Percentiles rank a stretch among this genome's conserved stretches.
Conservation (phyloP, 1,140 invertebrate species). For the Drosophila micromelanica region DNA sequence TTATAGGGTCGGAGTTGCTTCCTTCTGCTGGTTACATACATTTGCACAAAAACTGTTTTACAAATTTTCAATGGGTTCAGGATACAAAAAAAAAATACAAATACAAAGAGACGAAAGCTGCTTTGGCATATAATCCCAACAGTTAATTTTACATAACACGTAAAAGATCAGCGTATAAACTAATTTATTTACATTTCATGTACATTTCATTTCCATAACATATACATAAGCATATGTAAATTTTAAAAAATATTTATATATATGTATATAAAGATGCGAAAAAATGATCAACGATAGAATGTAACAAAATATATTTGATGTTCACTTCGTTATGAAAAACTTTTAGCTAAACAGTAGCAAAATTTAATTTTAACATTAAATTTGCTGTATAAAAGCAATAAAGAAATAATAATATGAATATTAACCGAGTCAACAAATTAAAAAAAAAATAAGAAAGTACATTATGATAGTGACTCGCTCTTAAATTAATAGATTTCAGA, state of each 20-base stretch:
- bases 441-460: background rate
- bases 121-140: background rate
- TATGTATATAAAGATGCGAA: constrained; percentile 15
- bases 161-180: constrained; percentile 15
- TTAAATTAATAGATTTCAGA: constrained; percentile 8
- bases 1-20: too few species aligned
- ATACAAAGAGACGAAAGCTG: too few species aligned
- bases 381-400: background rate
- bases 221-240: constrained; percentile 33
- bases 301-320: constrained; percentile 46
- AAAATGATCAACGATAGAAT: constrained; percentile 39
- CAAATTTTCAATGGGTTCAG: too few species aligned
- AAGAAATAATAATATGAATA: constrained; percentile 4
- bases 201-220: constrained; percentile 46
- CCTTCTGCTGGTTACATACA: too few species aligned
- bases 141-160: background rate
- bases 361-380: background rate
- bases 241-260: constrained; percentile 8
- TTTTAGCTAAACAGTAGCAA: background rate
- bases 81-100: too few species aligned
- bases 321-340: constrained; percentile 12
- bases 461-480: constrained; percentile 7
- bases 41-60: too few species aligned
- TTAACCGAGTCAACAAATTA: background rate
- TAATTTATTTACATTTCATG: constrained; percentile 70